Conservation (phyloP, 2,797 vertebrate genomes). For the Coccyzus lansbergi region DNA sequence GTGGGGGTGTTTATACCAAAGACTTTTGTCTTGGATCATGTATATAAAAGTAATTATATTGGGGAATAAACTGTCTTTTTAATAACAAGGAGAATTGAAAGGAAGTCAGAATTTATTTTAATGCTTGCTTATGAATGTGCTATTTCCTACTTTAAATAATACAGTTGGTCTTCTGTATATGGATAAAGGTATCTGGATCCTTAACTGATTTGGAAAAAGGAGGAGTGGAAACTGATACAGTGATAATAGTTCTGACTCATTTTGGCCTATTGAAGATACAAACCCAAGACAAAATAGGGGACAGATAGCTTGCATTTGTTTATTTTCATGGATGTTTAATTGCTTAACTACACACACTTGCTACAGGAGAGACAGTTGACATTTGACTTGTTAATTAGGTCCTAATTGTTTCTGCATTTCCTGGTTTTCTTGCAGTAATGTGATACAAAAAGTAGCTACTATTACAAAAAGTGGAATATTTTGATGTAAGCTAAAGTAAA, state of each 20-base stretch:
- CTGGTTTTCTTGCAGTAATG: background rate
- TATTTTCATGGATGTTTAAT: background rate
- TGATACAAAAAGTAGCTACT: too few species aligned
- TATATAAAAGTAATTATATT: background rate
- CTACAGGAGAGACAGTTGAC: background rate
- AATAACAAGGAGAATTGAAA: background rate
- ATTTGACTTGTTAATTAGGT: background rate
- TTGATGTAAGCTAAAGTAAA: too few species aligned
- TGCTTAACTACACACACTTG: background rate
- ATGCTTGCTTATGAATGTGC: background rate
- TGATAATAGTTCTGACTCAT: background rate
- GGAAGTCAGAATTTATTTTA: background rate
- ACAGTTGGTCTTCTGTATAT: background rate
- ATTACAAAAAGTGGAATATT: too few species aligned
- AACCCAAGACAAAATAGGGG: background rate
- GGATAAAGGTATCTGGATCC: background rate
- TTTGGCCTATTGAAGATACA: background rate
- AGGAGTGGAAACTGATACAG: background rate
- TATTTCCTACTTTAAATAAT: background rate
- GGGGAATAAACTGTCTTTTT: conserved; percentile 1
- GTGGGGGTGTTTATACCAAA: background rate
- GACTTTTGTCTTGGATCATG: background rate
- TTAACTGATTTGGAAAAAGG: background rate
- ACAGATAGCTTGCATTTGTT: background rate
- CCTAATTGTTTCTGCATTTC: background rate